Percentiles rank a stretch among this genome's conserved stretches.
Evolutionary conservation across 2,113 vertebrate genomes (phyloP).

Genomic region (Orthonyx spaldingii): DNA sequence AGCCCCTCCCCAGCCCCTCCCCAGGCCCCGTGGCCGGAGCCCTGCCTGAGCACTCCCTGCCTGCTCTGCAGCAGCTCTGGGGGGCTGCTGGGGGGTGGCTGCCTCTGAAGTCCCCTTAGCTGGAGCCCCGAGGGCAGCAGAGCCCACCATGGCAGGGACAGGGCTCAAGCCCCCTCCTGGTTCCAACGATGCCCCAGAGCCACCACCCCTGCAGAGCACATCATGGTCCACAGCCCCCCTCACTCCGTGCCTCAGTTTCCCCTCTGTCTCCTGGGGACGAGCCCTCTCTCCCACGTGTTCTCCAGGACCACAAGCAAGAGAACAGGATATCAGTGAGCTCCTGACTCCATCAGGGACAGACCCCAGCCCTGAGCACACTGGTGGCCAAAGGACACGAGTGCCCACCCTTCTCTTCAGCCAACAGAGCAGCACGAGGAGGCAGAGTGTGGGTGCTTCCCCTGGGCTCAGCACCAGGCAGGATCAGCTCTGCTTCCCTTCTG

Average conservation of each 20-base stretch:
- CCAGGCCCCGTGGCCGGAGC: neutral
- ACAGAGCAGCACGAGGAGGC: neutral
- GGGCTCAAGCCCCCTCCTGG: rapidly evolving
- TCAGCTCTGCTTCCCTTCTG: neutral
- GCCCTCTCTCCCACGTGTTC: neutral
- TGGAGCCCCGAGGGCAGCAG: neutral
- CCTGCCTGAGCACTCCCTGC: neutral
- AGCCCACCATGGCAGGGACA: neutral
- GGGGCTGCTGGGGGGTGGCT: neutral
- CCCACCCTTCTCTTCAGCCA: neutral
- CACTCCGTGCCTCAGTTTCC: neutral
- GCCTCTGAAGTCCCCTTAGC: neutral
- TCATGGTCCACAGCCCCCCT: rapidly evolving
- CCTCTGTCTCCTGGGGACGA: neutral
- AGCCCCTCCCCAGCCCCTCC: neutral
- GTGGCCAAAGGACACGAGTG: neutral
- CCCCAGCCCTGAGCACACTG: rapidly evolving
- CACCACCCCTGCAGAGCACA: neutral
- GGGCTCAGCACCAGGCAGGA: neutral
- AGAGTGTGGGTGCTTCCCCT: too few species aligned
- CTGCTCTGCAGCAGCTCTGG: neutral
- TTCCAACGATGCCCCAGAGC: neutral
- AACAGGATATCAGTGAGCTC: rapidly evolving
- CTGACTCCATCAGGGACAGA: neutral
- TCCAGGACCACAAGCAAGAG: neutral